Evolutionary conservation across 2,888 invertebrate genomes (phyloP), one percentile per base, ranked within the genome.

Genomic region (Griposia aprilina): DNA sequence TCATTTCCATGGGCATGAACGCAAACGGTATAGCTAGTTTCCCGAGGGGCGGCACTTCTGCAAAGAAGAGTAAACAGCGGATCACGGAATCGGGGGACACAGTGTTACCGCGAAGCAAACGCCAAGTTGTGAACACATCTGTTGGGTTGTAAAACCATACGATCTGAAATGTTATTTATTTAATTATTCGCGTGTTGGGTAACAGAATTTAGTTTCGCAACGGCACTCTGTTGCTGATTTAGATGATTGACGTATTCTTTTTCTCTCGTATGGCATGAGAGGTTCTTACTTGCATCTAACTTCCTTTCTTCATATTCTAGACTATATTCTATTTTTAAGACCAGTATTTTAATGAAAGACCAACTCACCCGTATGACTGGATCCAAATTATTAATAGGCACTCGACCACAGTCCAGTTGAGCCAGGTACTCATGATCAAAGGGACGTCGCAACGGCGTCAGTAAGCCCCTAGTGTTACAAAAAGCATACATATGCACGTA

Each of bases 141-240:
- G 96, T 95, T 0, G 97, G 96, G 81, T 97, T 97, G 88, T 97
- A 96, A 2, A 97, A 85, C 96, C 96, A 96, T 7, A 93, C 91
- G 60, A 97, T 93, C 97, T 97, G 84, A 15, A 92, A 92, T 71
- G 26, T 45, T 15, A 55, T 59, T 26, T 5, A 36, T 30, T 57
- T 71, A 36, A 26, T 57, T 23, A 20, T 52, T 26, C 55, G 52
- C 8, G 10, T 77, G 15, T 60, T 73, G 0, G 23, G 45, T 41
- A 1, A 20, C 17, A 15, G 11, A 57, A 57, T 57, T 41, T 36
- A 30, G 17, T 48, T 69, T 48, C n/a, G n/a, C 10, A 48, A 67
- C 36, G 30, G n/a, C 52, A 8, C 5, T 50, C 0, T 15, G 1
- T 45, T 75, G 7, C 30, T 26, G 20, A 8, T 26, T 71, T 62